Evolutionary conservation across 2,888 invertebrate species (phyloP).

Genomic region (Muscina levida): DNA sequence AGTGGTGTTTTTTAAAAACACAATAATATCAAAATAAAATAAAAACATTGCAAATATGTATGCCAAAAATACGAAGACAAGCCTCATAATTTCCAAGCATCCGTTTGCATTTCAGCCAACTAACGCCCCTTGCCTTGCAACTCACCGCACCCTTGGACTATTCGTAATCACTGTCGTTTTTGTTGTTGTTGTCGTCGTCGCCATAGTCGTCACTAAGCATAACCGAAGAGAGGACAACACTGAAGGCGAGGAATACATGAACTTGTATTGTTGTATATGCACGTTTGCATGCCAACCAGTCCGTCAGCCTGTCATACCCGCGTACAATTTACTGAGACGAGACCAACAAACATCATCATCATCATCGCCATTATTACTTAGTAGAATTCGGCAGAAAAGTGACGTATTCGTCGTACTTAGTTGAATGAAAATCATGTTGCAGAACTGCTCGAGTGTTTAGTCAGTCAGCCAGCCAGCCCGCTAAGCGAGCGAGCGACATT

Average conservation of each 20-base stretch:
- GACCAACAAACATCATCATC: conserved; percentile 14
- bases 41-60: conserved; percentile 1
- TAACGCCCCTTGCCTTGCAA: neutral
- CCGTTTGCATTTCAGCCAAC: conserved; percentile 18
- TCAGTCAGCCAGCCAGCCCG: conserved; percentile 4
- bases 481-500: conserved; percentile 12
- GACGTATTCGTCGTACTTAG: conserved; percentile 65
- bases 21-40: neutral
- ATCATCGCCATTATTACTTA: conserved; percentile 52
- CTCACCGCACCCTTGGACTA: neutral
- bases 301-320: conserved; percentile 31
- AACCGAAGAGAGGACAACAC: neutral
- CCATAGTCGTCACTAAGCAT: conserved; percentile 14
- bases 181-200: conserved; percentile 16
- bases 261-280: conserved; percentile 41
- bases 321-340: conserved; percentile 40
- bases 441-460: conserved; percentile 12
- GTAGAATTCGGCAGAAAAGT: conserved; percentile 58
- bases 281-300: conserved; percentile 44
- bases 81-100: conserved; percentile 47
- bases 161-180: conserved; percentile 23
- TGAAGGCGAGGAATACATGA: conserved; percentile 19
- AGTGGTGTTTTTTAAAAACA: too few species aligned
- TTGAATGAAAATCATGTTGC: conserved; percentile 68
- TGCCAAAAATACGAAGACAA: conserved; percentile 51